These are phyloP conservation scores for Ctenopoma multispine DNA, from an alignment of 2,797 vertebrate genomes.

Conservation along the genomic window DNA sequence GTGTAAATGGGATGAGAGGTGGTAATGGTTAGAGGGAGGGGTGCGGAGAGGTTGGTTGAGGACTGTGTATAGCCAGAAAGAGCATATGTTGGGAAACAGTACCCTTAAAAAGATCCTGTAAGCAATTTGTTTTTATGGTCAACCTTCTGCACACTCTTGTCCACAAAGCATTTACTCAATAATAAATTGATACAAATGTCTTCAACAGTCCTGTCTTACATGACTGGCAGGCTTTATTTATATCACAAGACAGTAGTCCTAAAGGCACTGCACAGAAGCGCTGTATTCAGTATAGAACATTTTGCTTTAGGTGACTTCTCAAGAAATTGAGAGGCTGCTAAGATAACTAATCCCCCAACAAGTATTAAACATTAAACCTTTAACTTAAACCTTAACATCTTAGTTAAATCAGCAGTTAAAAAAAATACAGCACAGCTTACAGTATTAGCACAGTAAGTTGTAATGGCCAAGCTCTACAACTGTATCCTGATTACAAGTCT, in stretches of 20 bases:
- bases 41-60: constrained; percentile 46
- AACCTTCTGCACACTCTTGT: neutral
- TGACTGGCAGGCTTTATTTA: neutral
- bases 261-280: neutral
- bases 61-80: constrained; percentile 25
- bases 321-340: neutral
- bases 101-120: constrained; percentile 11
- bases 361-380: too few species aligned
- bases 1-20: constrained; percentile 38
- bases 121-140: constrained; percentile 20
- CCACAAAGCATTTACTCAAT: constrained; percentile 15
- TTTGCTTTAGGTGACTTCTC: neutral
- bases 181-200: constrained; percentile 2
- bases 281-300: neutral
- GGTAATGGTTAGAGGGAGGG: constrained; percentile 41
- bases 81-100: constrained; percentile 23
- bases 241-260: neutral
- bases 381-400: too few species aligned
- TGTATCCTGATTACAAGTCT: too few species aligned
- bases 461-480: too few species aligned
- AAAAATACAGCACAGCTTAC: too few species aligned
- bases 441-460: too few species aligned
- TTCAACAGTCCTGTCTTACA: constrained; percentile 1
- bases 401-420: too few species aligned
- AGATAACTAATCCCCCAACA: neutral